Conservation (phyloP, 2,888 invertebrate species). For the Tortrix viridana region DNA sequence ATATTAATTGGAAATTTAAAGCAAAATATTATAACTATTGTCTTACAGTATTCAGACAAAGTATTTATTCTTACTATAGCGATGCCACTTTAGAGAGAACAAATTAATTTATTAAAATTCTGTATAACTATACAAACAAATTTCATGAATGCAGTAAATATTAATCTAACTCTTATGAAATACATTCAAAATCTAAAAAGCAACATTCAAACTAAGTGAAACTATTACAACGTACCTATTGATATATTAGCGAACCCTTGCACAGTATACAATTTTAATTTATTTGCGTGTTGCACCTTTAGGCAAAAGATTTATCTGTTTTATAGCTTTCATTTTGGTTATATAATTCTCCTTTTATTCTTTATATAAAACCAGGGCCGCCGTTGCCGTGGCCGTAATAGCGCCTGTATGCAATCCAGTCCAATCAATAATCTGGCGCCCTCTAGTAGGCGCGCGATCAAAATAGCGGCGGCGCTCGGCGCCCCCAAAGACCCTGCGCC, state of each 20-base stretch:
- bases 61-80: slow-evolving; percentile 60
- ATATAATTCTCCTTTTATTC: too few species aligned
- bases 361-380: too few species aligned
- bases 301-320: too few species aligned
- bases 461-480: too few species aligned
- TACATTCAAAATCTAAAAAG: slow-evolving; percentile 47
- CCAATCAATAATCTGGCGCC: too few species aligned
- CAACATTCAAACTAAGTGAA: slow-evolving; percentile 32
- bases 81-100: slow-evolving; percentile 39
- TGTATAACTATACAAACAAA: slow-evolving; percentile 76
- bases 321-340: too few species aligned
- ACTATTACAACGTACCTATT: slow-evolving; percentile 6
- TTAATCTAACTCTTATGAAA: slow-evolving; percentile 51
- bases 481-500: too few species aligned
- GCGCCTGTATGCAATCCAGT: too few species aligned
- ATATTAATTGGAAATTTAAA: slow-evolving; percentile 68
- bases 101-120: slow-evolving; percentile 53
- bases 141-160: slow-evolving; percentile 50
- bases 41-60: slow-evolving; percentile 63
- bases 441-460: too few species aligned
- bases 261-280: too few species aligned
- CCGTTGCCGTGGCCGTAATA: too few species aligned
- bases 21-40: slow-evolving; percentile 69
- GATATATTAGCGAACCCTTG: background rate
- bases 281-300: too few species aligned